Percentiles rank a stretch among this genome's conserved stretches.
phyloP scores from a whole-genome alignment of 2,888 invertebrate genomes.

The Trichopria drosophilae region DNA sequence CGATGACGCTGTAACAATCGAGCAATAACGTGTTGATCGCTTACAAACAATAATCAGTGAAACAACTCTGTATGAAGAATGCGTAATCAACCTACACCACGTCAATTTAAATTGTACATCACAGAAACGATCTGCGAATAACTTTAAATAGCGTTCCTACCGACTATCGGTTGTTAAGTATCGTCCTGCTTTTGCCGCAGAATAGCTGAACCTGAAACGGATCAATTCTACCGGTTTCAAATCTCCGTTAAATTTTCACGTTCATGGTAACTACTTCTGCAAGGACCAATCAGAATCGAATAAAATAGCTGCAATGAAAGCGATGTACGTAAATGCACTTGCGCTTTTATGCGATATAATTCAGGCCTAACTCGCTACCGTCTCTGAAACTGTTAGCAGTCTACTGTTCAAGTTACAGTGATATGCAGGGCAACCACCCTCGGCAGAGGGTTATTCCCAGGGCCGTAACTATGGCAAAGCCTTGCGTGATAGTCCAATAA shows the following conservation, averaged over 20 bases:
- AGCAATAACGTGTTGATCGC: too few relatives aligned
- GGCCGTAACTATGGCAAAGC: constrained; percentile 41
- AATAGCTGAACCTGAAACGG: background rate
- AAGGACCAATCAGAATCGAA: background rate
- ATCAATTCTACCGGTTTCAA: background rate
- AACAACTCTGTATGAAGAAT: too few relatives aligned
- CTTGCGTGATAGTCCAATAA: constrained; percentile 1
- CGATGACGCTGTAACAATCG: too few relatives aligned
- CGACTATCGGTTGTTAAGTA: too few relatives aligned
- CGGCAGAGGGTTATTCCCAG: constrained; percentile 48
- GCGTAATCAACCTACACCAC: too few relatives aligned
- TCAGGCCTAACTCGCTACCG: constrained; percentile 33
- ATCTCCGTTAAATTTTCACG: background rate
- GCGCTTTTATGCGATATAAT: too few relatives aligned
- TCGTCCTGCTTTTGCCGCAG: too few relatives aligned
- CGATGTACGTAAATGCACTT: constrained; percentile 29
- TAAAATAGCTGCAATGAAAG: constrained; percentile 11
- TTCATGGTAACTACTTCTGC: background rate
- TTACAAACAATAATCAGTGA: too few relatives aligned
- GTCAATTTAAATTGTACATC: too few relatives aligned
- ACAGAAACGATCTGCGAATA: too few relatives aligned
- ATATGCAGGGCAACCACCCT: constrained; percentile 53
- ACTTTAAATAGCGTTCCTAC: too few relatives aligned
- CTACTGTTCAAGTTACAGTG: constrained; percentile 42
- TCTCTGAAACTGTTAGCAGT: constrained; percentile 39